phyloP scores from a whole-genome alignment of 2,113 vertebrate genomes.

The Carettochelys insculpta region DNA sequence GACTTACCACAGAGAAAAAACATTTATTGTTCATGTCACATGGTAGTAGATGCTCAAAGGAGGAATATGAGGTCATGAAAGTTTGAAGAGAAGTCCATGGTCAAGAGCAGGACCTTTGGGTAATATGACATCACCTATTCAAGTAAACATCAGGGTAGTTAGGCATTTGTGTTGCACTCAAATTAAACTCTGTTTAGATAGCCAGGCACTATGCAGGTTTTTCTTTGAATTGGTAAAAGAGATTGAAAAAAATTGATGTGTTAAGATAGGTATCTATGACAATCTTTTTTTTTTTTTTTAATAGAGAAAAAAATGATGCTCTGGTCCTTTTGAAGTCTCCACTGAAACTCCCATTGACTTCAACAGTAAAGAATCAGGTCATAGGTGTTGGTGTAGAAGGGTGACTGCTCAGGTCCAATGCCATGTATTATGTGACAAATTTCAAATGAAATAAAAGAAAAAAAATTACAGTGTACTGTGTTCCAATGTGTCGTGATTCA shows the following conservation, averaged over 20 bases:
- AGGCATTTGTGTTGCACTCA: neutral
- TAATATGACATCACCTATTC: neutral
- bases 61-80: neutral
- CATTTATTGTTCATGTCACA: neutral
- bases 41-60: neutral
- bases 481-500: neutral
- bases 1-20: neutral
- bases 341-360: neutral
- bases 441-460: neutral
- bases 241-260: neutral
- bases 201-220: neutral
- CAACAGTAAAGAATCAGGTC: neutral
- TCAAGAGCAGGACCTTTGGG: neutral
- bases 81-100: neutral
- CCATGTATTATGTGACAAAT: neutral
- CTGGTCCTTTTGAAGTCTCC: neutral
- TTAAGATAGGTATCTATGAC: neutral
- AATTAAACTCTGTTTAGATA: accelerated
- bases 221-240: neutral
- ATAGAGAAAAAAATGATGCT: neutral
- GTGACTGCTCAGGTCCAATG: neutral
- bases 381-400: neutral
- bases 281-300: neutral
- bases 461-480: neutral
- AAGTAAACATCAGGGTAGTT: neutral